Evolutionary conservation across 2,888 invertebrate genomes (phyloP), one percentile per base, ranked within the genome.

Genomic region (Himalopsyche tibetana): DNA sequence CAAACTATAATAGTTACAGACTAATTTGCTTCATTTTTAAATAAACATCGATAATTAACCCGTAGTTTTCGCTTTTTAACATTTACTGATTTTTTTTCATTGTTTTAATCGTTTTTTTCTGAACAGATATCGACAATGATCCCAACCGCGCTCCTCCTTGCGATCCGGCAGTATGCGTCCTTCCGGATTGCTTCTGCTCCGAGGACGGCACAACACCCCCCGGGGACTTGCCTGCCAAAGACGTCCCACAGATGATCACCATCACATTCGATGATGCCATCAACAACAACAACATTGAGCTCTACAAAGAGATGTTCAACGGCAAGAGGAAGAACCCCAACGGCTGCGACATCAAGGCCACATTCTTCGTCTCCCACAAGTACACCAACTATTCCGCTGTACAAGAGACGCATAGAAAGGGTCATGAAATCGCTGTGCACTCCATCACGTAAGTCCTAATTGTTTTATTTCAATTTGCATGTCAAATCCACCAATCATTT

Each of bases 251-350:
- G 93, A 98, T 98, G 98, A 96, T 98, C 90, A 98, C 97, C 86
- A 96, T 98, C 91, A 98, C 98, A 83, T 98, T 98, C 91, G 98
- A 98, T 91, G 98, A 98, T 90, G 98, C 98, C 90, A 97, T 98
- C 92, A 98, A 98, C 92, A 98, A 98, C 92, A 98, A 98, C 93
- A 98, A 98, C 92, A 98, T 98, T 91, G 98, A 97, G 90, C 93
- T 98, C 83, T 98, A 98, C 94, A 97, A 97, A 91, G 97, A 98
- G 90, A 97, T 98, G 89, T 98, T 98, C 93, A 97, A 96, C 91
- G 95, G 96, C 87, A 96, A 96, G 90, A 95, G 98, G 89, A 97
- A 97, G 92, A 98, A 98, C 91, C 98, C 98, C 83, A 98, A 98
- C 91, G 98, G 98, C 88, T 98, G 98, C 91, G 96, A 97, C 91